phyloP scores from a whole-genome alignment of 1,140 invertebrate genomes.

The Micrasema longulum region DNA sequence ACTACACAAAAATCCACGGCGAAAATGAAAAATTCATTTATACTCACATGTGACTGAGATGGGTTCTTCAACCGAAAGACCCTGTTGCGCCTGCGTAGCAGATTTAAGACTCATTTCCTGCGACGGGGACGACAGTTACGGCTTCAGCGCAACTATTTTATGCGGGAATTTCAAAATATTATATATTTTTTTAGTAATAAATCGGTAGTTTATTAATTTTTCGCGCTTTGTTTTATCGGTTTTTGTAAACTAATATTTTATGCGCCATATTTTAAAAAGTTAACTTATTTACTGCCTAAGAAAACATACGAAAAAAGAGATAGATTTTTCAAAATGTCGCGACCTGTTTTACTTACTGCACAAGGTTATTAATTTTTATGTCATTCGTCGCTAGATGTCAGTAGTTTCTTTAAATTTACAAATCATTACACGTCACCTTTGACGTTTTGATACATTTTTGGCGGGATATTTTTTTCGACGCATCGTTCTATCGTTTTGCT shows the following conservation, averaged over 20 bases:
- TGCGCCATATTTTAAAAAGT: background rate
- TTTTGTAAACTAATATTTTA: background rate
- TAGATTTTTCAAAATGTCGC: background rate
- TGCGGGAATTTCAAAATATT: slow-evolving; percentile 34
- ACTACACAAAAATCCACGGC: slow-evolving; percentile 30
- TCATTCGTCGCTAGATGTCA: background rate
- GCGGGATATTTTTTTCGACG: slow-evolving; percentile 23
- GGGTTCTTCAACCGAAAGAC: slow-evolving; percentile 68
- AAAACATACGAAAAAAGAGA: background rate
- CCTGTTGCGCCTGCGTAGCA: slow-evolving; percentile 70
- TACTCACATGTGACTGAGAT: slow-evolving; percentile 69
- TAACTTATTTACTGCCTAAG: background rate
- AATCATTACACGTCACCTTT: slow-evolving; percentile 46
- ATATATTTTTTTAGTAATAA: background rate
- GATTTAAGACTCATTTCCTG: slow-evolving; percentile 68
- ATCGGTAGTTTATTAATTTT: no score
- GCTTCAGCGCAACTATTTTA: slow-evolving; percentile 55
- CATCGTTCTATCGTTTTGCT: background rate
- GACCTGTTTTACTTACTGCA: slow-evolving; percentile 11
- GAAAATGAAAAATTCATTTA: slow-evolving; percentile 65
- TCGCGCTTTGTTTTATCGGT: background rate
- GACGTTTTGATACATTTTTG: slow-evolving; percentile 43
- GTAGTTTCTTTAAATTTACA: slow-evolving; percentile 17
- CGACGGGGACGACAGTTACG: slow-evolving; percentile 66
- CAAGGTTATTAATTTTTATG: background rate